Percentiles rank a stretch among this genome's conserved stretches.
Conservation (phyloP, 2,888 invertebrate species). For the Chrysolina americana region DNA sequence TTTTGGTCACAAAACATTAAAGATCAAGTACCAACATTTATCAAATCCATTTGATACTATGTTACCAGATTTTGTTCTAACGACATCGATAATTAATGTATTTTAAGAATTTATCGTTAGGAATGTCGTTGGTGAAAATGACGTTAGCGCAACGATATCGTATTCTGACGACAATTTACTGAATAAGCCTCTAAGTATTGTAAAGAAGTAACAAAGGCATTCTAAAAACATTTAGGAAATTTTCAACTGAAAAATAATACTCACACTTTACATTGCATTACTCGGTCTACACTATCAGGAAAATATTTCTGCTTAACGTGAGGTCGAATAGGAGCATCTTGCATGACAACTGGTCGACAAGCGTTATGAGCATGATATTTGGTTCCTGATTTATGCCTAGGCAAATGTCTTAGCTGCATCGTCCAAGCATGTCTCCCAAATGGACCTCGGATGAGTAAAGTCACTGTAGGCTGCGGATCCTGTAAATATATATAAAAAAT, state of each 20-base stretch:
- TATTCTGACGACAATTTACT: too few relatives aligned
- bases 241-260: slow-evolving; percentile 25
- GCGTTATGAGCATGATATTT: slow-evolving; percentile 77
- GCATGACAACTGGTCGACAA: slow-evolving; percentile 83
- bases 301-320: slow-evolving; percentile 83
- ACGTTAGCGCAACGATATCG: too few relatives aligned
- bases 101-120: too few relatives aligned
- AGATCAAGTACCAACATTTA: too few relatives aligned
- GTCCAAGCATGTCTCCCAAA: slow-evolving; percentile 98
- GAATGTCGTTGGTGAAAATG: too few relatives aligned
- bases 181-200: too few relatives aligned
- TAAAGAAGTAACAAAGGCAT: too few relatives aligned
- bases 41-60: too few relatives aligned
- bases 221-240: too few relatives aligned
- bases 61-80: too few relatives aligned
- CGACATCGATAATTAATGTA: too few relatives aligned
- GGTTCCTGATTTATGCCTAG: slow-evolving; percentile 83
- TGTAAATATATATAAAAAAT: slow-evolving; percentile 63
- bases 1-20: too few relatives aligned
- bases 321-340: slow-evolving; percentile 78
- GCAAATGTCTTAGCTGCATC: slow-evolving; percentile 88
- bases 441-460: slow-evolving; percentile 90
- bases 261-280: slow-evolving; percentile 86
- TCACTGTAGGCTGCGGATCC: slow-evolving; percentile 94
- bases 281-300: slow-evolving; percentile 85